Evolutionary conservation across 1,140 invertebrate genomes (phyloP), one percentile per base, ranked within the genome.

Genomic region (Stenopsyche tienmushanensis): DNA sequence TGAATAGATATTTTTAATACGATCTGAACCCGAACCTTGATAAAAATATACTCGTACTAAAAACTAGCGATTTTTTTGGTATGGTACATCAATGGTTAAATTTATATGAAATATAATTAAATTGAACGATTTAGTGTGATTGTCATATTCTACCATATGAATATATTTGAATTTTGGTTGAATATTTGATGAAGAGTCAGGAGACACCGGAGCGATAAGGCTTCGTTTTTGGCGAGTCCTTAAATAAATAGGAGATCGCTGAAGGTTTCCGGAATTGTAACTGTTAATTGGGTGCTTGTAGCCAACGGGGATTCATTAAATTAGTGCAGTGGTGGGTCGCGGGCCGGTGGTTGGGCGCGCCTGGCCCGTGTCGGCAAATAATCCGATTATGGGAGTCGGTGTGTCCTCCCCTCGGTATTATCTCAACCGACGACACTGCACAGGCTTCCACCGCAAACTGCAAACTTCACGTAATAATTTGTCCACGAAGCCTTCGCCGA

Each of bases 381-480:
- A 57, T 57, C 53, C 21, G 53, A 57, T 57, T 57, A 57, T 20
- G 25, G 9, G 25, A 7, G 50, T 18, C 50, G 10, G 50, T 15
- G n/a, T 49, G 21, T 49, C 25, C 13, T 24, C 25, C 23, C 29
- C 7, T 21, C 26, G 53, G 53, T 17, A 57, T 57, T 57, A 57
- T 57, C 53, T 57, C 20, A 15, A 25, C 53, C 13, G 53, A 20
- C 53, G 52, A 25, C 20, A 21, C 52, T 54, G 52, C 24, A 25
- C 52, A 25, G 52, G 15, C 53, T 13, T 20, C 10, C 44, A 34
- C 29, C 29, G 29, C 29, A 34, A 47, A 47, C 44, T 47, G 53
- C 53, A 57, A 57, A 57, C 53, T 57, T 41, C 23, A 3, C 50
- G 45, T 17, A 49, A 49, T 49, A 49, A 49, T 49, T 49, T 24